These are phyloP conservation scores for Aleiodes alternator DNA, from an alignment of 2,888 invertebrate genomes.

Conservation along the genomic window DNA sequence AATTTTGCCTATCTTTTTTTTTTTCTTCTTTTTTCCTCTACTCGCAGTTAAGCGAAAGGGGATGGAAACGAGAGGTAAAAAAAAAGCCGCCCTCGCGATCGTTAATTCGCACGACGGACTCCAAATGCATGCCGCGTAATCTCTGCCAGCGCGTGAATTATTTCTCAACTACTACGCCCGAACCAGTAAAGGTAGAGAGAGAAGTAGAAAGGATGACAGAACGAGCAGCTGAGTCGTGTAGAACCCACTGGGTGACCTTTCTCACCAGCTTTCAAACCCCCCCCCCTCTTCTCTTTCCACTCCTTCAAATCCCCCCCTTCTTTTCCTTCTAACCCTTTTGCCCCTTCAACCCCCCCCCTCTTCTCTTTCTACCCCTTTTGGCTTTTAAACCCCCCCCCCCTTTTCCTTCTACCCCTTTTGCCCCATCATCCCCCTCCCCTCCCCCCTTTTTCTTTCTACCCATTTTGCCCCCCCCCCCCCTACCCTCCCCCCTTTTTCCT, in stretches of 20 bases:
- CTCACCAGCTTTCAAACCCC: background rate
- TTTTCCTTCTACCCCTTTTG: no score
- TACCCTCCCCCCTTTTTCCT: background rate
- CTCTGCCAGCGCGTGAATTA: slow-evolving; percentile 60
- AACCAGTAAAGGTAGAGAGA: slow-evolving; percentile 22
- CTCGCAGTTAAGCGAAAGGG: background rate
- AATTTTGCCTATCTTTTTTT: slow-evolving; percentile 9
- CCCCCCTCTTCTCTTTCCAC: no score
- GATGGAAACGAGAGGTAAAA: background rate
- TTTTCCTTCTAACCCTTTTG: no score
- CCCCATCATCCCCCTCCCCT: no score
- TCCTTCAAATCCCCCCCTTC: background rate
- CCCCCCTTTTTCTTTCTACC: no score
- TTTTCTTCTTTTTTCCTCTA: slow-evolving; percentile 22
- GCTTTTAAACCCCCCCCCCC: no score
- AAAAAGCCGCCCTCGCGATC: slow-evolving; percentile 41
- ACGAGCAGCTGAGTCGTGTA: slow-evolving; percentile 24
- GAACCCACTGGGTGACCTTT: background rate
- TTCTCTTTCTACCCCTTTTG: no score
- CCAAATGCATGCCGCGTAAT: slow-evolving; percentile 61
- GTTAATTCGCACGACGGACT: slow-evolving; percentile 57
- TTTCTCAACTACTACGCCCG: slow-evolving; percentile 50
- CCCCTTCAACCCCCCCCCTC: no score
- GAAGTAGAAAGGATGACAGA: slow-evolving; percentile 21
- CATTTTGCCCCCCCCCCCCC: no score